These are phyloP conservation scores for Crepidodera aurea DNA, from an alignment of 2,888 invertebrate species.

Conservation along the genomic window DNA sequence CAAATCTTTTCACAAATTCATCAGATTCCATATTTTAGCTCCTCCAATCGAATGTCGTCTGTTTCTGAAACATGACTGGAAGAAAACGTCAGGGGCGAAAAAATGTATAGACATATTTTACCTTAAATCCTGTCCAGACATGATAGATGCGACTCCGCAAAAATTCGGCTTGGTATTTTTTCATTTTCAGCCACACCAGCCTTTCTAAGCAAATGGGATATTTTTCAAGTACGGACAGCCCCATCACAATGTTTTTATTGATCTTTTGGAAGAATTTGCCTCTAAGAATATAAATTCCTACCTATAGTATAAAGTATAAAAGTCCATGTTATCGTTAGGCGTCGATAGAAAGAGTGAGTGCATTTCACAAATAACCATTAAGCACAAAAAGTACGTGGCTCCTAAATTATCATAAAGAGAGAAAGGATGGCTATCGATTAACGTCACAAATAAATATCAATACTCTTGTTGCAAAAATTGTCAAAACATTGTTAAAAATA, in stretches of 20 bases:
- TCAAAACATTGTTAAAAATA: too few relatives aligned
- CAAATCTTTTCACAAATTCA: constrained; percentile 5
- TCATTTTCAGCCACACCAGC: constrained; percentile 21
- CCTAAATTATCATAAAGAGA: too few relatives aligned
- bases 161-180: constrained; percentile 41
- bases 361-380: too few relatives aligned
- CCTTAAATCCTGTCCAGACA: constrained; percentile 55
- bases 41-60: constrained; percentile 36
- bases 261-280: too few relatives aligned
- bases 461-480: too few relatives aligned
- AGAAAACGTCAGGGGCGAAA: constrained; percentile 17
- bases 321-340: too few relatives aligned
- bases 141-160: constrained; percentile 54
- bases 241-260: background rate
- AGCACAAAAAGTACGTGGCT: too few relatives aligned
- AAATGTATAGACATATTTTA: constrained; percentile 49
- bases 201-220: constrained; percentile 10
- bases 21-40: constrained; percentile 28
- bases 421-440: too few relatives aligned
- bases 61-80: constrained; percentile 33
- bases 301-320: too few relatives aligned
- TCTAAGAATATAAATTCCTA: too few relatives aligned
- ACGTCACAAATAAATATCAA: too few relatives aligned
- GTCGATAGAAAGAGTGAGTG: too few relatives aligned
- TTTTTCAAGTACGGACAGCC: constrained; percentile 19